These are phyloP conservation scores for Argyra leucocephala DNA, from an alignment of 2,888 invertebrate genomes.

Conservation along the genomic window DNA sequence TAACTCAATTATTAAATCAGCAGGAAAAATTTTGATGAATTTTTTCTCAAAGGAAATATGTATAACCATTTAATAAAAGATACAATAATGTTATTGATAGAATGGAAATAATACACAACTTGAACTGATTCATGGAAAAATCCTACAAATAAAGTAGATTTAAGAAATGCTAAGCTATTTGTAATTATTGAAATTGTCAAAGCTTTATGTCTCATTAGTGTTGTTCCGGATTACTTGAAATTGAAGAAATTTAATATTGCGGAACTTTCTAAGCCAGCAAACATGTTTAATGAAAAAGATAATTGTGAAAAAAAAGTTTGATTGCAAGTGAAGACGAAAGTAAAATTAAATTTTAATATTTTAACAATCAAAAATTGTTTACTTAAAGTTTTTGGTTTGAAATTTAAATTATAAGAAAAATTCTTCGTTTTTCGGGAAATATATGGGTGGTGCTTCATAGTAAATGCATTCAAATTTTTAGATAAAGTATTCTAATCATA, in stretches of 20 bases:
- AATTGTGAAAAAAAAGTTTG: not conserved
- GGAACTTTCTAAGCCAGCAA: slow-evolving; percentile 45
- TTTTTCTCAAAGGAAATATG: slow-evolving; percentile 60
- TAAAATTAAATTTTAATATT: too few species aligned
- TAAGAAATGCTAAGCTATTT: slow-evolving; percentile 65
- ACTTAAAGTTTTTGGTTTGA: too few species aligned
- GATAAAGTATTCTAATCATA: too few species aligned
- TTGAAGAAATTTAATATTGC: slow-evolving; percentile 78
- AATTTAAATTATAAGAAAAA: too few species aligned
- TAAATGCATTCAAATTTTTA: too few species aligned
- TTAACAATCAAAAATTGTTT: too few species aligned
- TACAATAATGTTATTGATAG: slow-evolving; percentile 64
- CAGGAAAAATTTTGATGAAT: slow-evolving; percentile 57
- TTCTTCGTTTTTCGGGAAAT: too few species aligned
- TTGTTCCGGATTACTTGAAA: slow-evolving; percentile 67
- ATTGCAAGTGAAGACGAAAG: too few species aligned
- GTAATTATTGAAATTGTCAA: slow-evolving; percentile 77
- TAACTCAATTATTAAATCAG: slow-evolving; percentile 61
- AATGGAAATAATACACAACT: slow-evolving; percentile 59
- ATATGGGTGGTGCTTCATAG: too few species aligned
- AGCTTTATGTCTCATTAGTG: slow-evolving; percentile 66
- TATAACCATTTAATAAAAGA: slow-evolving; percentile 71
- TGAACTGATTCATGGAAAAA: slow-evolving; percentile 60
- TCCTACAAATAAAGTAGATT: slow-evolving; percentile 63
- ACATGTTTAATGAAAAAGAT: not conserved